Evolutionary conservation across 2,888 invertebrate species (phyloP), one percentile per base, ranked within the genome.

Genomic region (Xestia sexstrigata): DNA sequence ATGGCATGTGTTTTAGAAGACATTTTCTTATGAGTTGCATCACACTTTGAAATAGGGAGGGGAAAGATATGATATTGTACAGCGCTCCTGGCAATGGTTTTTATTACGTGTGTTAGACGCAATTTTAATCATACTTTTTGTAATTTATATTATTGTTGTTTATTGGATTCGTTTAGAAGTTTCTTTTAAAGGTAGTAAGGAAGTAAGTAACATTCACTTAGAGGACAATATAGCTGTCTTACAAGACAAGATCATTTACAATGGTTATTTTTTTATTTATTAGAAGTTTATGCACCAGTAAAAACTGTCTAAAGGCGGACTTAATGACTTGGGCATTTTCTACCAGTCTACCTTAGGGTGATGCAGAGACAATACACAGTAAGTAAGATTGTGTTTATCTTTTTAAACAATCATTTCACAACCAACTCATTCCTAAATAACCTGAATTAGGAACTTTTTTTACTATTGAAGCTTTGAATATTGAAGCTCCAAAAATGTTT

Each of bases 1-100:
- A 95, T 96, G 96, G 95, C 92, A 92, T 91, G 92, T 91, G 90
- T 93, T 93, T 91, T 90, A 91, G 92, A 94, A 94, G 92, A 94
- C 90, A 95, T 94, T 95, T 93, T 95, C 92, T 92, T 92, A 83
- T 92, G 89, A 93, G 91, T 89, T 87, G 90, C 91, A 92, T 92
- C 90, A 91, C 91, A 92, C 91, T 90, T 90, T 89, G 87, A 86
- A 89, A 85, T 81, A 86, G 90, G 93, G 91, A 89, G 88, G 88
- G 88, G 87, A 85, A 90, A 90, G 91, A 90, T 93, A 92, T 94
- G 91, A 95, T 90, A 93, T 91, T 93, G 80, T 88, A 82, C 92
- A 92, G 90, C 84, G 88, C 88, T 89, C 80, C 82, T 75, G 81
- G 84, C 86, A 84, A 89, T 76, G 82, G 81, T 79, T 91, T 89